Base-by-base conservation (phyloP, 2,888 invertebrate genomes). In the Oxytorus armatus region DNA sequence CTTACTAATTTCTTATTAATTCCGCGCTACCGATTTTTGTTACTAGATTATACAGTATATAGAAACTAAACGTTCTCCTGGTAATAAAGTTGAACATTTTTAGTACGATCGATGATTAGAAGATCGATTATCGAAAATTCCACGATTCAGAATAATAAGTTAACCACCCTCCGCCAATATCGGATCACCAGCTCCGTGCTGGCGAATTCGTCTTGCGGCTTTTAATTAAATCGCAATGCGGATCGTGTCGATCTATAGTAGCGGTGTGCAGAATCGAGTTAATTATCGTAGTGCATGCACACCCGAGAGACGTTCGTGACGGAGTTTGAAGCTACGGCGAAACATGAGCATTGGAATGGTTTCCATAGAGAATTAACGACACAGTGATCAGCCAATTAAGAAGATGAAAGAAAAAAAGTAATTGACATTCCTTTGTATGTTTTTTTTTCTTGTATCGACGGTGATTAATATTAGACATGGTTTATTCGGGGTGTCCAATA, bases 241-340 rank as follows among this genome's bases (percentile, higher is more conserved):
- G 63, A 75, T 70, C 72, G 63, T 39, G 61, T 65, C 74, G 74
- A 57, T 69, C 47, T 70, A 44, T 14, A n/a, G n/a, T n/a, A n/a
- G n/a, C 4, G 39, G 33, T 18, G 36, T 49, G 18, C 23, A 55
- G 53, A 42, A 69, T 55, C 42, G 61, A 72, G 75, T 72, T 79
- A 79, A 79, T 79, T 79, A 79, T 70, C 75, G 2, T 29, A 39
- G 59, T 66, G 75, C 79, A 79, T 79, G 79, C 79, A 75, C 63
- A 36, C 21, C 47, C 8, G 11, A 53, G 29, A 39, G 57, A 42
- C 29, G 44, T 76, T 76, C 79, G 70, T 72, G 79, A 79, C 75
- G 79, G 57, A 69, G 79, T 69, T 74, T 39, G 25, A 68, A 63
- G 42, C 42, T 59, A 59, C 14, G 14, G 57, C 57, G 55, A 75